Base-by-base conservation (phyloP, 2,888 invertebrate genomes). In the Drymonia ruficornis region DNA sequence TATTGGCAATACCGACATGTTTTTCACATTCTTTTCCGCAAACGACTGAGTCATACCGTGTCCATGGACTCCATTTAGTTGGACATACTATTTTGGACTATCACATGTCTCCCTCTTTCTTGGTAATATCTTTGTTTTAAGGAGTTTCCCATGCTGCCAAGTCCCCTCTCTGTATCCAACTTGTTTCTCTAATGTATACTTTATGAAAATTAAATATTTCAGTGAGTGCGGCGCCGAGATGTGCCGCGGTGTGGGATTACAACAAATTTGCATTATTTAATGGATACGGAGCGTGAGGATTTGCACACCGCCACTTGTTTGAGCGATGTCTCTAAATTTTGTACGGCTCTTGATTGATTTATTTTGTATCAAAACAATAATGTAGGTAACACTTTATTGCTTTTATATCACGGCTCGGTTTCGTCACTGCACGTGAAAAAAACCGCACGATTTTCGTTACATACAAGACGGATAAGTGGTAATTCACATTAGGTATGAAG, bases 171-270 rank as follows among this genome's bases (percentile, higher is more conserved):
- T n/a, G 18, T 8, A 28, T 3, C 76, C 67, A 72, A 73, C 78
- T 80, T 81, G 82, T 81, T 77, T 75, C 74, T 83, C 81, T 87
- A 88, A 90, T 88, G 87, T 85, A 87, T 85, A 89, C 89, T 90
- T 91, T 91, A 90, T 91, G 91, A 91, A 92, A 91, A 91, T 92
- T 91, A 91, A 91, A 92, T 91, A 92, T 91, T 89, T 90, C 89
- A 86, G 86, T 87, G 74, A 80, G 79, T 59, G 59, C 76, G 76
- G 74, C 76, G 71, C 65, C 64, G 72, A 80, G 78, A 78, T 78
- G 80, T 79, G 81, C 78, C 78, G 62, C 78, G 70, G 81, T 83
- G 82, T 78, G 78, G 90, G 92, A 91, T 91, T 91, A 91, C 90
- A 89, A 86, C 86, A 85, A 89, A 92, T 92, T 92, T 91, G 90